Evolutionary conservation across 2,797 vertebrate genomes (phyloP).

Genomic region (Mus minutoides): DNA sequence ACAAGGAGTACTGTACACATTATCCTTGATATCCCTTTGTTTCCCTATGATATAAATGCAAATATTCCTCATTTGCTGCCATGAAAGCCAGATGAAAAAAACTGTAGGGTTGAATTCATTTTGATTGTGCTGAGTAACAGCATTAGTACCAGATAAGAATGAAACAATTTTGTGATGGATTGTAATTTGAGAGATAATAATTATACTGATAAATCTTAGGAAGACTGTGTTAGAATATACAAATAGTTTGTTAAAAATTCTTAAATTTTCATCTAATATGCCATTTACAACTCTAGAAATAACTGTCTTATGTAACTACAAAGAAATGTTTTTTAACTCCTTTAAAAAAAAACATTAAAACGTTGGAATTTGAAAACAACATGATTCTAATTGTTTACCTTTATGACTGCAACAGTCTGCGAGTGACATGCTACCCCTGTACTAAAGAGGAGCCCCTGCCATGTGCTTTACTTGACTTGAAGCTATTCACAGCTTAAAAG

Average conservation of each 20-base stretch:
- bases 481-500: slow-evolving; percentile 43
- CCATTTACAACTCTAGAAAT: slow-evolving; percentile 45
- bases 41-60: slow-evolving; percentile 8
- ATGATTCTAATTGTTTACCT: not conserved
- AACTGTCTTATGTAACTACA: not conserved
- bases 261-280: slow-evolving; percentile 15
- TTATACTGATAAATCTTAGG: not conserved
- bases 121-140: not conserved
- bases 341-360: slow-evolving; percentile 52
- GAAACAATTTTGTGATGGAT: not conserved
- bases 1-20: not conserved
- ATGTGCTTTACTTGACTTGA: not conserved
- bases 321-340: slow-evolving; percentile 15
- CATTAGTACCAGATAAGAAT: slow-evolving; percentile 29
- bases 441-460: not conserved
- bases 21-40: not conserved
- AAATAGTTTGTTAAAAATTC: not conserved
- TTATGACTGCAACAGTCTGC: not conserved
- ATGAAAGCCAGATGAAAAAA: not conserved
- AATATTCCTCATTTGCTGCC: not conserved
- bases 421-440: not conserved
- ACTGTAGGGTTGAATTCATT: not conserved
- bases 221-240: slow-evolving; percentile 32
- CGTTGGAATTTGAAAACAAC: not conserved
- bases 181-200: slow-evolving; percentile 35